Percentiles rank a stretch among this genome's conserved stretches.
Evolutionary conservation across 2,797 vertebrate species (phyloP).

Genomic region (Crypturellus tataupa): DNA sequence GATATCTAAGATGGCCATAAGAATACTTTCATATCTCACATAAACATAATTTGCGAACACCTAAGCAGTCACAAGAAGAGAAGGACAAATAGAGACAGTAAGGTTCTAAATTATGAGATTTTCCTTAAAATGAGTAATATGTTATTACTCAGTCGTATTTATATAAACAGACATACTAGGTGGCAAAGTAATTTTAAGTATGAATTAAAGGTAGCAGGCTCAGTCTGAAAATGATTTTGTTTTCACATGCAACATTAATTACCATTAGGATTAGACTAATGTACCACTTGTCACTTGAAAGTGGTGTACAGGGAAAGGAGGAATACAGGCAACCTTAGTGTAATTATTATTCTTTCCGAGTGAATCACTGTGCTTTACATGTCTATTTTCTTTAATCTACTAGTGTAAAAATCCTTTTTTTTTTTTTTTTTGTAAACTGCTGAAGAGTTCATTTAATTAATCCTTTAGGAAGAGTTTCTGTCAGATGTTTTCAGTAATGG

Average conservation of each 20-base stretch:
- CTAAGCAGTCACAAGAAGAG: background rate
- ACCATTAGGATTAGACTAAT: conserved; percentile 21
- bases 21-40: background rate
- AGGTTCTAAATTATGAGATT: background rate
- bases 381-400: conserved; percentile 59
- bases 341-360: conserved; percentile 52
- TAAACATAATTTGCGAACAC: background rate
- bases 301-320: background rate
- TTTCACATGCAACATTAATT: conserved; percentile 42
- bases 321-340: background rate
- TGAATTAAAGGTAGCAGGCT: background rate
- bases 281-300: background rate
- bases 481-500: conserved; percentile 64
- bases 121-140: background rate
- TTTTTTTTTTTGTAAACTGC: background rate
- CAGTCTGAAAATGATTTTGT: background rate
- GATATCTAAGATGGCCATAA: background rate
- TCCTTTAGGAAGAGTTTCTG: conserved; percentile 67
- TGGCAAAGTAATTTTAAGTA: background rate
- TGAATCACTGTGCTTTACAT: conserved; percentile 35
- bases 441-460: conserved; percentile 74
- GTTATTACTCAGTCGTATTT: background rate
- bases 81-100: background rate
- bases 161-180: background rate
- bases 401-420: conserved; percentile 54